Evolutionary conservation across 1,140 invertebrate genomes (phyloP).

Genomic region (Trachymyrmex cornetzi): DNA sequence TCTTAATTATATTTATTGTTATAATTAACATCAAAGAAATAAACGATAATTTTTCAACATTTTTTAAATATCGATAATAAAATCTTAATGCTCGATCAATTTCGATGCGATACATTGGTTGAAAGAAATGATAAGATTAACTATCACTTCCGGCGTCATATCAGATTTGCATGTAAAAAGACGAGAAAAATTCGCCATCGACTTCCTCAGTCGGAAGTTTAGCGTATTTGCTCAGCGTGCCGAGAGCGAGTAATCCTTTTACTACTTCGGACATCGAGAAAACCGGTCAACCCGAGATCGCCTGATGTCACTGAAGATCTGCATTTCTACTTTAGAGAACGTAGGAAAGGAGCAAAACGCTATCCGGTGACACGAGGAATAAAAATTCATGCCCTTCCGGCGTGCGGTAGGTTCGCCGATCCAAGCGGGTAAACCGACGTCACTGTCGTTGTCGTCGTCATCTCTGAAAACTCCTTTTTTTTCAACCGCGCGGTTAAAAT

Average conservation of each 20-base stretch:
- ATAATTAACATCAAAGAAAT: background rate
- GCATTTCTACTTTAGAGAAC: slow-evolving; percentile 64
- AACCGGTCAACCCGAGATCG: slow-evolving; percentile 60
- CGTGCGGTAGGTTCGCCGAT: slow-evolving; percentile 33
- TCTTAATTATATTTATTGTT: background rate
- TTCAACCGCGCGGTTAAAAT: slow-evolving; percentile 76
- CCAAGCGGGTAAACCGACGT: slow-evolving; percentile 49
- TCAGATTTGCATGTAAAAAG: slow-evolving; percentile 44
- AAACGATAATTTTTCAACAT: background rate
- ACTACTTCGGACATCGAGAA: slow-evolving; percentile 48
- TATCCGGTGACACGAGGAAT: slow-evolving; percentile 71
- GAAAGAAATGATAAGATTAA: slow-evolving; percentile 48
- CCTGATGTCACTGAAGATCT: slow-evolving; percentile 66
- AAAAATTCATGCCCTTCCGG: slow-evolving; percentile 73
- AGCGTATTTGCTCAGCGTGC: slow-evolving; percentile 55
- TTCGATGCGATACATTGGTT: background rate
- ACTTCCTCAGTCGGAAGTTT: slow-evolving; percentile 48
- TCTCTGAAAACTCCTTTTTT: slow-evolving; percentile 70
- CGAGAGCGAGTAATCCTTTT: slow-evolving; percentile 58
- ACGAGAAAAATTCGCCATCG: slow-evolving; percentile 47
- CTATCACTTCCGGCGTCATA: slow-evolving; percentile 31
- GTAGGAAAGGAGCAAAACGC: slow-evolving; percentile 17
- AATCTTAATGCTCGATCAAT: slow-evolving; percentile 15
- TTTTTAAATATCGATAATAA: background rate
- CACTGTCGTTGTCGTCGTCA: slow-evolving; percentile 32